Evolutionary conservation across 1,140 invertebrate species (phyloP), one percentile per base, ranked within the genome.

Genomic region (Heliconius hermathena): DNA sequence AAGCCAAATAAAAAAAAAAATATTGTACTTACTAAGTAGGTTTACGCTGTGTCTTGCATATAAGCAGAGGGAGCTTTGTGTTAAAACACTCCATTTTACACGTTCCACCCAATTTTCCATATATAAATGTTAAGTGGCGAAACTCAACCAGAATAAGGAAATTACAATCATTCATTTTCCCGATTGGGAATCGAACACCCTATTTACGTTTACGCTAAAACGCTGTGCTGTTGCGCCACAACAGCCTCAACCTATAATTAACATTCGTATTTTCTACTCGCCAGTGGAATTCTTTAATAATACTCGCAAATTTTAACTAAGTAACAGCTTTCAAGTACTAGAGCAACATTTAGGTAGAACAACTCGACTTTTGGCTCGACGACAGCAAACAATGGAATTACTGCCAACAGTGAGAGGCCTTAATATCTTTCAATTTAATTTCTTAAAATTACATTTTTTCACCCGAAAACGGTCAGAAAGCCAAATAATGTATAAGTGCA

Each of bases 361-460:
- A 80, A 76, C 66, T 75, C 60, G 78, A 71, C 22, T 80, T 80
- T 80, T 80, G 78, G 78, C 78, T 75, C 73, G 73, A 36, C 71
- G 78, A 80, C 78, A 80, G 78, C 75, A 80, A 80, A 80, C 74
- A 74, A 57, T 75, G 78, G 46, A 77, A 77, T 77, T 77, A 66
- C 76, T 72, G 76, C 76, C 76, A 77, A 77, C 76, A 72, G 49
- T 70, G 76, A 77, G 76, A 77, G 66, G 70, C 70, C 49, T 77
- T 71, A 76, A 76, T 71, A 77, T 77, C 71, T 72, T 72, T 38
- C 71, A 72, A 72, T 29, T 66, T 66, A 41, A 72, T 72, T 72
- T 72, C 71, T 72, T 72, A 72, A 66, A 66, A 66, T 66, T 29
- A 66, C 26, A 66, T 66, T 66, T 66, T 66, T 66, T 20, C n/a